These are phyloP conservation scores for Corvus cornix DNA, from an alignment of 2,113 vertebrate genomes.

Conservation along the genomic window DNA sequence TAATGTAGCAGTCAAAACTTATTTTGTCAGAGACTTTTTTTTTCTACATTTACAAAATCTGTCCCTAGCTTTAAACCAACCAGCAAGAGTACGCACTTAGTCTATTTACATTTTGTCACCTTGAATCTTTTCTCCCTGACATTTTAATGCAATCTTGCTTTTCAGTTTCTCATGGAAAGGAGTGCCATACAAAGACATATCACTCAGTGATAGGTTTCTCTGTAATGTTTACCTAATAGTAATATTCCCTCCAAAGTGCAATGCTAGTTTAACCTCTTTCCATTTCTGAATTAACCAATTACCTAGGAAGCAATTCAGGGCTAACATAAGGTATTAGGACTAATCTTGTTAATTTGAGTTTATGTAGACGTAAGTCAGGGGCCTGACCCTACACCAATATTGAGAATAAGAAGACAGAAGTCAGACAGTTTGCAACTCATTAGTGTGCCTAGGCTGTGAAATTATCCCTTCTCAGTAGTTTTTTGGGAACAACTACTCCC, in stretches of 20 bases:
- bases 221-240: not conserved
- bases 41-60: not conserved
- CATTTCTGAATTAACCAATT: not conserved
- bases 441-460: not conserved
- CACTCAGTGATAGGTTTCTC: slow-evolving; percentile 12
- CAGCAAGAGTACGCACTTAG: not conserved
- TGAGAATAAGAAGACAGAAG: not conserved
- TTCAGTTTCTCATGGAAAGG: not conserved
- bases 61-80: not conserved
- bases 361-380: not conserved
- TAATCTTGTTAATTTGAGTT: not conserved
- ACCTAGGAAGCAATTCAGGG: not conserved
- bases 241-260: not conserved
- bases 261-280: not conserved
- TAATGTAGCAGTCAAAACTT: not conserved
- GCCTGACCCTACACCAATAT: not conserved
- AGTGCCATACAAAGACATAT: not conserved
- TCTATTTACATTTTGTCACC: slow-evolving; percentile 13
- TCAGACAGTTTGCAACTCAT: not conserved
- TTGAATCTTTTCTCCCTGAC: slow-evolving; percentile 23
- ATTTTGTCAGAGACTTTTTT: not conserved
- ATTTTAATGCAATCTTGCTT: slow-evolving; percentile 40
- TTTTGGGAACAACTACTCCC: not conserved
- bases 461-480: not conserved
- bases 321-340: not conserved